These are phyloP conservation scores for Bombus waltoni DNA, from an alignment of 1,140 invertebrate genomes.

Conservation along the genomic window DNA sequence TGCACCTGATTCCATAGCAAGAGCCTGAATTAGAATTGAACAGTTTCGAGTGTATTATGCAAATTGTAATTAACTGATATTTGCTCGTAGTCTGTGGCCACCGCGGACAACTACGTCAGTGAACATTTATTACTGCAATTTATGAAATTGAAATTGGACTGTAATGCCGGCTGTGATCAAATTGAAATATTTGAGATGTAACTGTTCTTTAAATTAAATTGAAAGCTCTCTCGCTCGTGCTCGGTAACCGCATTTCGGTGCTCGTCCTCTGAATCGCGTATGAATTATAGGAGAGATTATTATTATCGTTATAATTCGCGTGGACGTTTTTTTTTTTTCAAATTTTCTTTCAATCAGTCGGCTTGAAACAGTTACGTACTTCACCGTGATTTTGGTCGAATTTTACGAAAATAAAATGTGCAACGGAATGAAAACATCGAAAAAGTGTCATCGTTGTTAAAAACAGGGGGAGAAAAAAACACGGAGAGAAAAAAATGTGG, in stretches of 20 bases:
- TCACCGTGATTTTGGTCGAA: neutral
- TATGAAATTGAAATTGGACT: slow-evolving; percentile 37
- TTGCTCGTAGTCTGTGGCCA: neutral
- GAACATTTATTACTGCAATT: slow-evolving; percentile 27
- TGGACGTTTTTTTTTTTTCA: neutral
- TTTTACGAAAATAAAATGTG: neutral
- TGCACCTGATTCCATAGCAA: slow-evolving; percentile 1
- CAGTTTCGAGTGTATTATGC: slow-evolving; percentile 43
- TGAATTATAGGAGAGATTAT: neutral
- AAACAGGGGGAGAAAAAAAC: neutral
- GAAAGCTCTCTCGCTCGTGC: neutral
- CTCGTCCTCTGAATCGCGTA: neutral
- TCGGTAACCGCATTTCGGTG: neutral
- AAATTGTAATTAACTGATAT: slow-evolving; percentile 53
- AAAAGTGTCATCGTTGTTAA: neutral
- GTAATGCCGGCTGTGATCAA: slow-evolving; percentile 2
- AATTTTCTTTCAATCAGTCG: neutral
- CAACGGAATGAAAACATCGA: too few species aligned
- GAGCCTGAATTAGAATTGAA: slow-evolving; percentile 36
- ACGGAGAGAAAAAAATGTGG: neutral
- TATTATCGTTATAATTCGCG: neutral
- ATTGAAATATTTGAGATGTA: slow-evolving; percentile 20
- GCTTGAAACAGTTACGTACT: neutral
- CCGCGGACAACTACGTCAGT: neutral
- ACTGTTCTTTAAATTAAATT: slow-evolving; percentile 34